Percentiles rank a stretch among this genome's conserved stretches.
phyloP scores from a whole-genome alignment of 2,113 vertebrate species.

The Cyanoramphus novaezelandiae region DNA sequence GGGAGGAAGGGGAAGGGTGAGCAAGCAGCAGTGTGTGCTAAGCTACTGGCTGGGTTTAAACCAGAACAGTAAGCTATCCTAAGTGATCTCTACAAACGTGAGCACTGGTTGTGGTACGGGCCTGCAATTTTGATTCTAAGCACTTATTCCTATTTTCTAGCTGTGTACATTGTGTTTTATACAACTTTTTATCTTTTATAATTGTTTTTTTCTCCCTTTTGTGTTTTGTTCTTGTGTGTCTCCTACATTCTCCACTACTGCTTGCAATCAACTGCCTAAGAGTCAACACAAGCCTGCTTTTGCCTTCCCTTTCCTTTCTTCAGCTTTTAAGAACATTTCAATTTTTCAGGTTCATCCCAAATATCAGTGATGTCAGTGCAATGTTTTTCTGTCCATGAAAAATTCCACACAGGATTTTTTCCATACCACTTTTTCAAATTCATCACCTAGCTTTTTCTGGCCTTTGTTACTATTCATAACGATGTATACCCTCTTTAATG shows the following conservation, averaged over 20 bases:
- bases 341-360: neutral
- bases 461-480: neutral
- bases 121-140: neutral
- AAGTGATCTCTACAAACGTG: neutral
- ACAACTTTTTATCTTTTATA: too few species aligned
- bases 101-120: neutral
- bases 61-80: neutral
- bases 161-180: neutral
- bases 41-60: neutral
- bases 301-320: neutral
- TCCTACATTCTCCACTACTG: neutral
- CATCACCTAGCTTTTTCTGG: neutral
- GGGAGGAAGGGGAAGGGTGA: neutral
- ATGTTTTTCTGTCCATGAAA: neutral
- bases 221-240: neutral
- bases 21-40: neutral
- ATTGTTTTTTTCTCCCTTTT: neutral
- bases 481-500: neutral
- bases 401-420: neutral
- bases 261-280: neutral
- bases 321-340: neutral
- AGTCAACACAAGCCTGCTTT: neutral
- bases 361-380: neutral
- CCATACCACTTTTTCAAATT: neutral
- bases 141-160: neutral